phyloP scores from a whole-genome alignment of 2,797 vertebrate species.

The Octomys mimax region DNA sequence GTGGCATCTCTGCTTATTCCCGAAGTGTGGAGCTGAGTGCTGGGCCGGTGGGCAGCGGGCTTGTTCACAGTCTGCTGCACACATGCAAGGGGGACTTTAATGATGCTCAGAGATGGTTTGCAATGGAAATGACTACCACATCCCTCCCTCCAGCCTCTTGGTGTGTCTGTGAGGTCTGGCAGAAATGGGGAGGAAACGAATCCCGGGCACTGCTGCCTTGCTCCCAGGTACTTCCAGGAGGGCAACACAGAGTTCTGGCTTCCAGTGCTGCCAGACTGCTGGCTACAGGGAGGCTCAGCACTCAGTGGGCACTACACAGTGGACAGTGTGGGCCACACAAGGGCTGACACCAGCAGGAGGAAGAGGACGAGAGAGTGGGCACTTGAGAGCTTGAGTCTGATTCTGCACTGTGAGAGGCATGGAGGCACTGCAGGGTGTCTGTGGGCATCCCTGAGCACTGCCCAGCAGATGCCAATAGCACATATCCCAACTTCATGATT shows the following conservation, averaged over 20 bases:
- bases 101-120: conserved; percentile 35
- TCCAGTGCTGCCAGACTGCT: background rate
- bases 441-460: background rate
- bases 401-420: background rate
- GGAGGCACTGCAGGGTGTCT: too few relatives aligned
- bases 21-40: background rate
- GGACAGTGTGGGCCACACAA: background rate
- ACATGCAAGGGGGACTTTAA: background rate
- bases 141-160: background rate
- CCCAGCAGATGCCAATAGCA: background rate
- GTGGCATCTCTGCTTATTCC: background rate
- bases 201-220: background rate
- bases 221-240: background rate
- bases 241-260: background rate
- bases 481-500: background rate
- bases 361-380: background rate
- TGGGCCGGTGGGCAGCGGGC: background rate
- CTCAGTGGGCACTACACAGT: background rate
- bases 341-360: background rate
- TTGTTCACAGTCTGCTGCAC: background rate
- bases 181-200: background rate
- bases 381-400: fast-evolving
- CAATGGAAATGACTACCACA: background rate
- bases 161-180: too few relatives aligned
- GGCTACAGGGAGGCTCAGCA: background rate